Base-by-base conservation (phyloP, 2,888 invertebrate species). In the Lithophane socia region DNA sequence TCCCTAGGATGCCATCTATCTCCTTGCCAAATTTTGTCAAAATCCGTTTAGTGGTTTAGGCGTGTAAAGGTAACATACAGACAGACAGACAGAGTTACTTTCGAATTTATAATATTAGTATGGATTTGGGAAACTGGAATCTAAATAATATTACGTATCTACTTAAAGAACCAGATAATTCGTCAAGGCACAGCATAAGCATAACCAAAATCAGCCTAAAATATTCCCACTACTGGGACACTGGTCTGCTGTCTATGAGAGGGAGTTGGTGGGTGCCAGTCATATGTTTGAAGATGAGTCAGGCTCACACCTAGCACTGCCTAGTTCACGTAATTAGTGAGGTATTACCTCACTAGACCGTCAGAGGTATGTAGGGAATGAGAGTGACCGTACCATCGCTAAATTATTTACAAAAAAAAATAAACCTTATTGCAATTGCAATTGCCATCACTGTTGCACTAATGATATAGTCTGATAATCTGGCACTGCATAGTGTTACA, bases 401-500 rank as follows among this genome's bases (percentile, higher is more conserved):
- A 24, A 44, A 12, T 44, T 29, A 29, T 54, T 75, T 16, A 56
- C 16, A 75, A 56, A 9, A 29, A 29, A 29, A 29, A 56, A 42
- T 54, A 54, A 56, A 65, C 24, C 10, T 49, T 42, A 21, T 21
- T 10, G 1, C 3, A 44, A n/a, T n/a, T 66, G 66, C 80, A 63
- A 13, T 44, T 65, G 12, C 29, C 21, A 29, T 71, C 72, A 47
- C 37, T 44, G n/a, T 29, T 64, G 49, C 65, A 72, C 49, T 56
- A 29, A 66, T 70, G 42, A 2, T 37, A 37, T 65, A 21, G n/a
- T 2, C n/a, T 70, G 63, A 67, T 84, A 77, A 77, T 18, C 58
- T 54, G 12, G 49, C 52, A 63, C 71, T 66, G 83, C 72, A 81
- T 61, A 65, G 21, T 37, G 24, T 81, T 78, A 65, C 68, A 68